phyloP scores from a whole-genome alignment of 2,888 invertebrate genomes.

The Dicycla oo region DNA sequence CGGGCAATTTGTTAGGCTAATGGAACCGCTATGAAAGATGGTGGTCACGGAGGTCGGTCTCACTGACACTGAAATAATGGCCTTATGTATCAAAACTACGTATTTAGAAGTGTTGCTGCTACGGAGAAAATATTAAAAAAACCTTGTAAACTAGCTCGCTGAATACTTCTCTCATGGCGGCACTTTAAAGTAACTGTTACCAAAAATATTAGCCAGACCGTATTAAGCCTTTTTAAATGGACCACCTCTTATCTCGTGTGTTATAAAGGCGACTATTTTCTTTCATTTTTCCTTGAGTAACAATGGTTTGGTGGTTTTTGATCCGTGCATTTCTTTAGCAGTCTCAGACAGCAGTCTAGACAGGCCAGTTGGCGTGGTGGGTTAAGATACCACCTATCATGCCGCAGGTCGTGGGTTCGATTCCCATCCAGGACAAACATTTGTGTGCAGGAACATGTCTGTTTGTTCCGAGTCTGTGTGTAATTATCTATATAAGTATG shows the following conservation, averaged over 20 bases:
- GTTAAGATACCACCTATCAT: too few relatives aligned
- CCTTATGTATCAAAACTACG: conserved; percentile 69
- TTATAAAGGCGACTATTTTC: neutral
- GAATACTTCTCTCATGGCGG: neutral
- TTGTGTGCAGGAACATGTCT: too few relatives aligned
- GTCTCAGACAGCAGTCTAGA: too few relatives aligned
- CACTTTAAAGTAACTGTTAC: neutral
- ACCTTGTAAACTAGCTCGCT: neutral
- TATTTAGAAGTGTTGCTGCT: conserved; percentile 1
- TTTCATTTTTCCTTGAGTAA: neutral
- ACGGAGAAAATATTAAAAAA: neutral
- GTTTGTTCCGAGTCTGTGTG: too few relatives aligned
- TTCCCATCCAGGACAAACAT: too few relatives aligned
- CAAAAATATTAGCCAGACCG: neutral
- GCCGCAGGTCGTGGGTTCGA: too few relatives aligned
- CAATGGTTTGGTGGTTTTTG: neutral
- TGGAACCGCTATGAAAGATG: conserved; percentile 77
- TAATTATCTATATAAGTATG: too few relatives aligned
- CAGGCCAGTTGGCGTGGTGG: too few relatives aligned
- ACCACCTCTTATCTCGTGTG: neutral
- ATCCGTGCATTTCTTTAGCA: too few relatives aligned
- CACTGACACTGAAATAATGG: conserved; percentile 75
- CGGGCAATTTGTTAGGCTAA: conserved; percentile 81
- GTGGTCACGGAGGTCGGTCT: conserved; percentile 78
- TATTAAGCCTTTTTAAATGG: neutral